Evolutionary conservation across 1,140 invertebrate genomes (phyloP), one percentile per base, ranked within the genome.

Genomic region (Aphelinus atriplicis): DNA sequence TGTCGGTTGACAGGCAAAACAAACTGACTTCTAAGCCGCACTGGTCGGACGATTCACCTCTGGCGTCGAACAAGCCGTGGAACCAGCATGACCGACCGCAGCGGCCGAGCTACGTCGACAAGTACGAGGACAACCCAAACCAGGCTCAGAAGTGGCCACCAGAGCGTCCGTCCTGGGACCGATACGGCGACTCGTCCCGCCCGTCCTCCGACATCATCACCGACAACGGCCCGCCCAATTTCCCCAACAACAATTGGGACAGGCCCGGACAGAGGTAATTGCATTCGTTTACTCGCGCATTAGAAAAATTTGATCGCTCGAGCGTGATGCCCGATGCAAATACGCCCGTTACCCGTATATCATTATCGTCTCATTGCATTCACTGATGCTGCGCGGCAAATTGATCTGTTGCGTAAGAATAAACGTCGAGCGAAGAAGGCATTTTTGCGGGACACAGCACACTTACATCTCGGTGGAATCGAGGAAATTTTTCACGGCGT

Each of bases 191-290:
- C 26, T 65, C 57, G 3, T 73, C 81, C 61, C 78, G 75, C 10
- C 76, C 84, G 53, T 67, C 81, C 62, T 80, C 77, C 4, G 90
- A 90, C 26, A 91, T 94, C 50, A 91, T 93, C 61, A 94, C 93
- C 0, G 93, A 94, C 81, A 89, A 90, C 26, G 86, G 89, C 62
- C 92, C 92, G 0, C 83, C 91, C 0, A 90, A 93, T 78, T 94
- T 93, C 72, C 92, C 92, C 0, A 63, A 1, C 61, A 88, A 87
- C 10, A 84, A 81, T 45, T 87, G 84, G 86, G 81, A 84, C 53
- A 80, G 76, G 50, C 84, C 82, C 47, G 72, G 65, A 10, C 56
- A 74, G 43, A 67, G 72, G 72, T 74, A 66, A 64, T 0, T 2
- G 53, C 10, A 6, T 45, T 26, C 10, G 26, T 26, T 26, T 26